Conservation (phyloP, 35 echinoderm and acorn worm genomes). For the Holothuria glaberrima region DNA sequence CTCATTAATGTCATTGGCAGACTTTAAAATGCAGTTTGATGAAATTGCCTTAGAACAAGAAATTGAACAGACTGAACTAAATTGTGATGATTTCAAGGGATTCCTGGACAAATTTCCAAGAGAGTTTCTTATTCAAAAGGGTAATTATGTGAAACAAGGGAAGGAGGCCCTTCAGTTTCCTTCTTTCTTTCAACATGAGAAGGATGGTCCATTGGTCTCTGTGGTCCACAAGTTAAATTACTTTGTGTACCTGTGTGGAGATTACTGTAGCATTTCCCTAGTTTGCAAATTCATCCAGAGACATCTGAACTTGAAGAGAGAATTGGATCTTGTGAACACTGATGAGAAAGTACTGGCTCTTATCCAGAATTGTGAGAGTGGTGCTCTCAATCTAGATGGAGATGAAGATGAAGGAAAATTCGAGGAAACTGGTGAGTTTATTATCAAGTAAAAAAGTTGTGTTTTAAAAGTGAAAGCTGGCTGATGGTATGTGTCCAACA, state of each 20-base stretch:
- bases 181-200: conserved; percentile 25
- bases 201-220: neutral
- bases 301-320: conserved; percentile 6
- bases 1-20: neutral
- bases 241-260: conserved; percentile 24
- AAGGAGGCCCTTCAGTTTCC: neutral
- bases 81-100: neutral
- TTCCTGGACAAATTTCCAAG: conserved; percentile 15
- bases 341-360: conserved; percentile 19
- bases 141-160: neutral
- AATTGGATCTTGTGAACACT: neutral
- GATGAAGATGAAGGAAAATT: no score
- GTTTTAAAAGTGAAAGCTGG: no score
- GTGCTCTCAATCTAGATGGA: no score
- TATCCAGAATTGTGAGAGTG: neutral
- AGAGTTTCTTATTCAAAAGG: neutral
- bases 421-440: no score
- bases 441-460: no score
- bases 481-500: no score
- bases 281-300: conserved; percentile 22
- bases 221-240: conserved; percentile 30
- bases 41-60: conserved; percentile 12
- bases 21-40: conserved; percentile 22
- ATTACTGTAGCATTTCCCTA: neutral
- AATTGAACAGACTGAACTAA: neutral